phyloP scores from a whole-genome alignment of 2,888 invertebrate genomes.

The Digitonthophagus gazella region DNA sequence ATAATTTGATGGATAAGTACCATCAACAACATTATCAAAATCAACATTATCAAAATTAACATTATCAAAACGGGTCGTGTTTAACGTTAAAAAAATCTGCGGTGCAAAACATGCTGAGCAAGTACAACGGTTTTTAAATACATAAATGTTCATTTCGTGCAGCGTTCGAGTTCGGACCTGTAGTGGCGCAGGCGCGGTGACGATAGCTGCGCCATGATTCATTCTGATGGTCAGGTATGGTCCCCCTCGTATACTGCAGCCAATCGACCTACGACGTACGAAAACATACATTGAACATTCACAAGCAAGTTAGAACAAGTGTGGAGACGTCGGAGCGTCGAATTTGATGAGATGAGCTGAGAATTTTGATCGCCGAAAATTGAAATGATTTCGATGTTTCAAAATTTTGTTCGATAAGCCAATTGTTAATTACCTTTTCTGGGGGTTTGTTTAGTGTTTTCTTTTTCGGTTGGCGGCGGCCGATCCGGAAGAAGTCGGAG shows the following conservation, averaged over 20 bases:
- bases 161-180: conserved; percentile 48
- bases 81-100: background rate
- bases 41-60: no score
- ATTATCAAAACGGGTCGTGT: background rate
- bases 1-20: no score
- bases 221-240: conserved; percentile 45
- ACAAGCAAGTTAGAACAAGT: background rate
- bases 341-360: background rate
- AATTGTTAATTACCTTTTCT: background rate
- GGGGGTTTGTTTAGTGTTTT: background rate
- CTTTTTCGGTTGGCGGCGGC: background rate
- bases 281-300: conserved; percentile 4
- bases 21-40: no score
- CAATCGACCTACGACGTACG: conserved; percentile 35
- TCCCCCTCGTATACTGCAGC: conserved; percentile 35
- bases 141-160: conserved; percentile 31
- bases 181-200: conserved; percentile 53
- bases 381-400: background rate
- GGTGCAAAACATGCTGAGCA: background rate
- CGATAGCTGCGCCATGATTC: conserved; percentile 52
- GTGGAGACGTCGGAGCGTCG: background rate
- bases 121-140: conserved; percentile 4
- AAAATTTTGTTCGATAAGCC: background rate
- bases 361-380: background rate
- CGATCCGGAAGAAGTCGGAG: background rate